These are phyloP conservation scores for Buphagus erythrorhynchus DNA, from an alignment of 2,797 vertebrate species.

Conservation along the genomic window DNA sequence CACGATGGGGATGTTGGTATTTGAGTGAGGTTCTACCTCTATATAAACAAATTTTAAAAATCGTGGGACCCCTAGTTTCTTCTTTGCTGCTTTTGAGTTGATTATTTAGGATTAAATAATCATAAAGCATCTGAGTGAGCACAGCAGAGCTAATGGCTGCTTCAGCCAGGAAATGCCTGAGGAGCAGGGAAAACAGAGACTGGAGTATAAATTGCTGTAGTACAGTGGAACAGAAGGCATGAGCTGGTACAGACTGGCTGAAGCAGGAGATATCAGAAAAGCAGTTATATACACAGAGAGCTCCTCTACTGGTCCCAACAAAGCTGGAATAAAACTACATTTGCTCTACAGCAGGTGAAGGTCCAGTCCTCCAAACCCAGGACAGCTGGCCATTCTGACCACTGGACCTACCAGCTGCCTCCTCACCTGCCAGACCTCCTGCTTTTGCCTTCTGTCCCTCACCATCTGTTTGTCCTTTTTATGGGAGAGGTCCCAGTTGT, in stretches of 20 bases:
- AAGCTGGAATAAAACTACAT: not conserved
- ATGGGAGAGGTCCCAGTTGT: not conserved
- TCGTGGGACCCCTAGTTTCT: not conserved
- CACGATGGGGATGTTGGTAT: not conserved
- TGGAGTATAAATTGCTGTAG: not conserved
- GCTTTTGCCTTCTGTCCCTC: not conserved
- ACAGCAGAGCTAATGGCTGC: not conserved
- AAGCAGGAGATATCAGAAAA: not conserved
- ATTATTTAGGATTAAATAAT: not conserved
- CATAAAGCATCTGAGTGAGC: not conserved
- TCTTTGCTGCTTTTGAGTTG: not conserved
- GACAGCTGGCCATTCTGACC: not conserved
- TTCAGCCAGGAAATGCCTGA: not conserved
- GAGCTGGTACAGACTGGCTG: not conserved
- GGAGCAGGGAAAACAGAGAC: not conserved
- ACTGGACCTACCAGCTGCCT: not conserved
- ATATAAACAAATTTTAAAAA: not conserved
- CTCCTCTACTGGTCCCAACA: not conserved
- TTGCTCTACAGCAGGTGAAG: not conserved
- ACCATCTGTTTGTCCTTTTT: not conserved
- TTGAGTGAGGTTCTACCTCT: not conserved
- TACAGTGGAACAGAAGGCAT: not conserved
- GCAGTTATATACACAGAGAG: not conserved
- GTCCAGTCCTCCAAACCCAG: not conserved
- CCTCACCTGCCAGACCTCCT: not conserved